Evolutionary conservation across 1,140 invertebrate species (phyloP), one percentile per base, ranked within the genome.

Genomic region (Melipona quadrifasciata): DNA sequence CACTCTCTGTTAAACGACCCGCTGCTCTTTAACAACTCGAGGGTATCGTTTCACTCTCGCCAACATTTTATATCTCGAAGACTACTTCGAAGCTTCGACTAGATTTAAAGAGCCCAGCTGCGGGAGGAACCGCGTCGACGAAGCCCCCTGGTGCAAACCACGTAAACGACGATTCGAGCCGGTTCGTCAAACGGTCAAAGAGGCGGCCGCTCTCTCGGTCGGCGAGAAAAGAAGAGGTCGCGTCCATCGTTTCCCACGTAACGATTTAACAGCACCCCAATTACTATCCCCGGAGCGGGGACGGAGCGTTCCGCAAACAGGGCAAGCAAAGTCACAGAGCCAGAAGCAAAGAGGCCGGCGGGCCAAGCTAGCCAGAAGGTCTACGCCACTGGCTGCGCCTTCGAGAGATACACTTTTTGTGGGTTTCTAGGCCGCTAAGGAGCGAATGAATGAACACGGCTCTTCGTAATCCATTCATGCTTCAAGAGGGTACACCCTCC

Each of bases 391-490:
- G 84, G 39, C 17, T 67, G 61, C 72, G 77, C 61, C 64, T 65
- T 53, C 31, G 74, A 84, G 87, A 91, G 86, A 89, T 90, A 92
- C 88, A 91, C 88, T 93, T 94, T 93, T 93, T 93, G 91, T 93
- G 89, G 93, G 93, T 94, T 93, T 94, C 92, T 93, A 93, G 93
- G 91, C 90, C 92, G 87, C 88, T 91, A 91, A 93, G 90, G 90
- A 94, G 90, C 89, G 92, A 94, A 93, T 94, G 93, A 94, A 94
- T 94, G 93, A 93, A 93, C 92, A 86, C 90, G 90, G 85, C 91
- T 90, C 89, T 93, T 90, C 89, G 93, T 94, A 94, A 94, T 94
- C 93, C 93, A 94, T 94, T 94, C 93, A 93, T 93, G 93, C 90
- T 89, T 92, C 86, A 89, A 92, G 92, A 93, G 89, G 89, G 90